Evolutionary conservation across 2,113 vertebrate species (phyloP).

Genomic region (Ranitomeya variabilis): DNA sequence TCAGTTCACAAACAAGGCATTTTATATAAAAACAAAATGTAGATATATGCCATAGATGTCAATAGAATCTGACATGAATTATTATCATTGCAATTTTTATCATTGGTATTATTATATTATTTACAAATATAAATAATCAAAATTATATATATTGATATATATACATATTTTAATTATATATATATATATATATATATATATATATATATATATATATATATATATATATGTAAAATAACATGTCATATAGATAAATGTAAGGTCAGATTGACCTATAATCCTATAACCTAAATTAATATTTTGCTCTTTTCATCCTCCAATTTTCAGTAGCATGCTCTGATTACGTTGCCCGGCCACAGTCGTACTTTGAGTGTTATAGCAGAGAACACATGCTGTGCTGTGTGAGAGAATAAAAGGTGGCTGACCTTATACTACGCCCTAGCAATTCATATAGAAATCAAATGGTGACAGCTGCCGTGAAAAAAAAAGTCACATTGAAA

Average conservation of each 20-base stretch:
- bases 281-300: constrained; percentile 52
- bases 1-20: background rate
- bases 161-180: background rate
- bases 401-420: constrained; percentile 76
- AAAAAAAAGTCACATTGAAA: constrained; percentile 54
- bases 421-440: constrained; percentile 58
- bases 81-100: too few species aligned
- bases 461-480: constrained; percentile 73
- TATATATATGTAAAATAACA: too few species aligned
- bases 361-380: constrained; percentile 43
- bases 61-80: background rate
- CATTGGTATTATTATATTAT: too few species aligned
- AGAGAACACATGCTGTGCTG: constrained; percentile 65
- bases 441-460: constrained; percentile 62
- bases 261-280: background rate
- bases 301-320: background rate
- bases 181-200: background rate
- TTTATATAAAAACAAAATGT: background rate
- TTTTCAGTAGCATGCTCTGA: constrained; percentile 48
- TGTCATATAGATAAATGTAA: too few species aligned
- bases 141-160: background rate
- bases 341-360: constrained; percentile 22
- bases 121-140: background rate
- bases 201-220: too few species aligned
- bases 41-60: background rate